Evolutionary conservation across 2,797 vertebrate genomes (phyloP).

Genomic region (Malacoctenus gilli): DNA sequence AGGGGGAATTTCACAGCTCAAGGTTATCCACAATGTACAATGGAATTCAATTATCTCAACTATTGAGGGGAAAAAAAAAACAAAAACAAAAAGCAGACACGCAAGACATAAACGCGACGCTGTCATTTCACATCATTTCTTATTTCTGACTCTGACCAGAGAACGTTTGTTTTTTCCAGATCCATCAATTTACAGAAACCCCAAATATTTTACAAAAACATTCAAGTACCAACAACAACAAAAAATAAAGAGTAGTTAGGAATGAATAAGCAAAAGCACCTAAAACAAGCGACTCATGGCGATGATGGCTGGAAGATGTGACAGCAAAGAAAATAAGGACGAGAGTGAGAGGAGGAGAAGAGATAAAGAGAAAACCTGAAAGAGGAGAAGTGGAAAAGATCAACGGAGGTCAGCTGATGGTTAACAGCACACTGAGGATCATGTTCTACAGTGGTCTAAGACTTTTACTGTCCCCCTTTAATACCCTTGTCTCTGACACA

Average conservation of each 20-base stretch:
- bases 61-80: conserved; percentile 11
- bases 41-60: conserved; percentile 27
- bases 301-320: not conserved
- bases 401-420: conserved; percentile 50
- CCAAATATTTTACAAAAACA: conserved; percentile 3
- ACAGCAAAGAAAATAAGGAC: conserved; percentile 20
- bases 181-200: conserved; percentile 3
- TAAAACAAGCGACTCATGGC: not conserved
- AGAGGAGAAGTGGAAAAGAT: conserved; percentile 33
- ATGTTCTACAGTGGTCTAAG: conserved; percentile 61
- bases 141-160: conserved; percentile 4
- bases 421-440: conserved; percentile 54
- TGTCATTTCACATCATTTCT: conserved; percentile 1
- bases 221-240: not conserved
- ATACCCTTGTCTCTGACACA: conserved; percentile 17
- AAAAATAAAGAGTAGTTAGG: not conserved
- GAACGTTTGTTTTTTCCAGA: conserved; percentile 4
- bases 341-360: conserved; percentile 3
- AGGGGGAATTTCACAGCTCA: conserved; percentile 18
- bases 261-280: no score
- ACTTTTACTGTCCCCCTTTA: conserved; percentile 52
- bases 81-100: no score
- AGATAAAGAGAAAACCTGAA: conserved; percentile 19
- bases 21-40: conserved; percentile 43
- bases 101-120: not conserved